Percentiles rank a stretch among this genome's conserved stretches.
phyloP scores from a whole-genome alignment of 37 sponge, comb jelly and placozoan species.

The Theonella swinhoei region DNA sequence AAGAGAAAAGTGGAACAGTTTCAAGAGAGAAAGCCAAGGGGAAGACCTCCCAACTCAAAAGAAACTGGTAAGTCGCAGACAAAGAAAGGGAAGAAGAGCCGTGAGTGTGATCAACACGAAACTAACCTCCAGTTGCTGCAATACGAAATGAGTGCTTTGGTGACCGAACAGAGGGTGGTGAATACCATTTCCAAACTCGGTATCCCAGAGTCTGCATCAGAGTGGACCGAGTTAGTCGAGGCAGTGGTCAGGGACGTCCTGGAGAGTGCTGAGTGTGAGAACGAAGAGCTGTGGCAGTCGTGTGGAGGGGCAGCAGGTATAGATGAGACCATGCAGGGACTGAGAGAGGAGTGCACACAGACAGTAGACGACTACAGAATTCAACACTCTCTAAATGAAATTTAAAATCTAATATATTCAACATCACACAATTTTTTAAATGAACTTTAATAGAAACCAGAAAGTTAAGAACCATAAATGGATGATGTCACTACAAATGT shows the following conservation, averaged over 20 bases:
- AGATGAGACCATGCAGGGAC: background rate
- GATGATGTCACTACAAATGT: too few relatives aligned
- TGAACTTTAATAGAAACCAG: too few relatives aligned
- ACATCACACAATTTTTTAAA: too few relatives aligned
- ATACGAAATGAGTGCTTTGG: slow-evolving; percentile 31
- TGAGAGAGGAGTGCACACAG: background rate
- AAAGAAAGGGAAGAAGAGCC: background rate
- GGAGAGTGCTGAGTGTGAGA: slow-evolving; percentile 15
- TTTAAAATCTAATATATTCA: too few relatives aligned
- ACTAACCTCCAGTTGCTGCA: background rate
- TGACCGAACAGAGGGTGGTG: slow-evolving; percentile 38
- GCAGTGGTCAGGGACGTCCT: slow-evolving; percentile 33
- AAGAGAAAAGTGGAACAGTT: slow-evolving; percentile 48
- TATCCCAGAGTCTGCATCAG: background rate
- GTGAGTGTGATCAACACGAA: background rate
- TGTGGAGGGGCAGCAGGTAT: background rate
- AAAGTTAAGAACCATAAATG: too few relatives aligned
- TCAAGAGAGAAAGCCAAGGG: slow-evolving; percentile 9
- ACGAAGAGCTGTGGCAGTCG: slow-evolving; percentile 6
- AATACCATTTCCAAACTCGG: slow-evolving; percentile 51
- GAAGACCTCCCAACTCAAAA: background rate
- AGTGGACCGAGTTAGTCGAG: slow-evolving; percentile 22
- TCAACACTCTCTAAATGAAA: too few relatives aligned
- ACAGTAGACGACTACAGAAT: background rate
- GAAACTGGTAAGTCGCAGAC: background rate